These are phyloP conservation scores for Lasioglossum villosulum DNA, from an alignment of 2,888 invertebrate species.

Conservation along the genomic window DNA sequence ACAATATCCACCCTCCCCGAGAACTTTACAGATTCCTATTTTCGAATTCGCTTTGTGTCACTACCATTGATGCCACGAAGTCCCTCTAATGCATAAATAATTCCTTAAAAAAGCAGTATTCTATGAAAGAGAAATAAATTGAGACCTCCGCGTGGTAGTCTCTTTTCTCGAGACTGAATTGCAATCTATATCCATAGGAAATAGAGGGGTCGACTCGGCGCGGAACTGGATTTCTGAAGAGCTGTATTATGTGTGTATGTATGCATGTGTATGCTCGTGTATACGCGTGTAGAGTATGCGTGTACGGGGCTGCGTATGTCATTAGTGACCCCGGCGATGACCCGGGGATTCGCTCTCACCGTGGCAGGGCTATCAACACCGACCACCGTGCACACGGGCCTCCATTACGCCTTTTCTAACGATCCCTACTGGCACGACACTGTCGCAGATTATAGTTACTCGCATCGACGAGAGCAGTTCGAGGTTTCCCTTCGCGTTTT, in stretches of 20 bases:
- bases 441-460: conserved; percentile 62
- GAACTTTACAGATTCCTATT: background rate
- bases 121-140: conserved; percentile 1
- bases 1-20: background rate
- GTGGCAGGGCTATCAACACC: conserved; percentile 78
- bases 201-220: conserved; percentile 19
- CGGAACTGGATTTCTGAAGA: conserved; percentile 33
- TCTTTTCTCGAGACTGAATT: conserved; percentile 10
- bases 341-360: conserved; percentile 80
- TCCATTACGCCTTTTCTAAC: conserved; percentile 74
- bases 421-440: conserved; percentile 66
- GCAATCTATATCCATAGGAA: conserved; percentile 24
- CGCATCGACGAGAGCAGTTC: conserved; percentile 43
- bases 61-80: background rate
- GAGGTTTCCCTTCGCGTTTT: conserved; percentile 50
- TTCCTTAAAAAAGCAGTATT: background rate
- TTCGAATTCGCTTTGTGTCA: background rate
- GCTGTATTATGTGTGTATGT: background rate
- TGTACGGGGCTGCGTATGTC: conserved; percentile 79
- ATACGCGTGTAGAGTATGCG: conserved; percentile 24
- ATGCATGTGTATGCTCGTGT: background rate
- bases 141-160: background rate
- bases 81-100: background rate
- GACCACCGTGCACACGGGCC: conserved; percentile 75
- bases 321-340: conserved; percentile 82